Percentiles rank a stretch among this genome's conserved stretches.
phyloP scores from a whole-genome alignment of 1,140 invertebrate species.

The Drosophila albomicans region DNA sequence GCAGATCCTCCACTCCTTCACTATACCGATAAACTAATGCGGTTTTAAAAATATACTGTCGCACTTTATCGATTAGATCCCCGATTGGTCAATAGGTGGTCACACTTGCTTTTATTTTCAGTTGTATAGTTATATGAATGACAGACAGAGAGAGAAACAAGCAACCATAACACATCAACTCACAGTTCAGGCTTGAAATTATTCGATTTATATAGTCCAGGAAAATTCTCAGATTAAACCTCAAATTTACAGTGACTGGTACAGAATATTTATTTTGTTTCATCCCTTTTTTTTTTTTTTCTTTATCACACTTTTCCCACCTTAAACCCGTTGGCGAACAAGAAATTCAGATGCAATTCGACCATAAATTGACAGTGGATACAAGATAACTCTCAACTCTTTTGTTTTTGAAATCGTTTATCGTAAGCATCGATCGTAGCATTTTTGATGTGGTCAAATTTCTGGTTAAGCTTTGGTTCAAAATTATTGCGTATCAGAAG shows the following conservation, averaged over 20 bases:
- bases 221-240: conserved; percentile 52
- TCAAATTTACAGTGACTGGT: conserved; percentile 29
- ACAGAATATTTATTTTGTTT: conserved; percentile 7
- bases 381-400: conserved; percentile 8
- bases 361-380: conserved; percentile 32
- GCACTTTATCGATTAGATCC: conserved; percentile 10
- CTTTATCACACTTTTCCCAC: conserved; percentile 6
- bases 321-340: not conserved
- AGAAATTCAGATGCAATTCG: conserved; percentile 21
- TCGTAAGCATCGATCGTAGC: not conserved
- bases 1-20: too few relatives aligned
- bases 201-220: conserved; percentile 21
- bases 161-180: not conserved
- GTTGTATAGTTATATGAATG: conserved; percentile 4
- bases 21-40: too few relatives aligned
- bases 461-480: conserved; percentile 47
- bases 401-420: not conserved
- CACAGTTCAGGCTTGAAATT: conserved; percentile 26
- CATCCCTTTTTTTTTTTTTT: not conserved
- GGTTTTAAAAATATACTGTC: too few relatives aligned
- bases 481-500: conserved; percentile 51
- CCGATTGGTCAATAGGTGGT: not conserved
- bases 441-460: conserved; percentile 57
- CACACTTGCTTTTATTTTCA: conserved; percentile 26
- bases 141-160: not conserved